Conservation (phyloP, 2,888 invertebrate genomes). For the Dasysyrphus tricinctus region DNA sequence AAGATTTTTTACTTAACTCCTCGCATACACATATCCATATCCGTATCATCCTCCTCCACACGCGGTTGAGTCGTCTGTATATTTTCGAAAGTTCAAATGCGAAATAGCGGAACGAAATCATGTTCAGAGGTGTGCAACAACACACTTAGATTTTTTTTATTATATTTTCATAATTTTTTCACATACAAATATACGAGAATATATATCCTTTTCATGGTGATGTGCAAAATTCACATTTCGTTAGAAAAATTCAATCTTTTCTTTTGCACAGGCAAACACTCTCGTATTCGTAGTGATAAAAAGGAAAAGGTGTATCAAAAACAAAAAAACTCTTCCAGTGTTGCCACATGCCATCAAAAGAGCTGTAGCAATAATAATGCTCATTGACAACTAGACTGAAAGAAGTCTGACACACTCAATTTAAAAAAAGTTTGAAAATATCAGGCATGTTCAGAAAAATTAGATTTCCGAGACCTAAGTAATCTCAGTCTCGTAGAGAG, state of each 20-base stretch:
- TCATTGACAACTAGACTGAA: too few relatives aligned
- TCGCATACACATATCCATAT: neutral
- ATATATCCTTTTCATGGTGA: conserved; percentile 21
- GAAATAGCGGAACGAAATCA: conserved; percentile 36
- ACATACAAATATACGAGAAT: neutral
- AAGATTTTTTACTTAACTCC: conserved; percentile 17
- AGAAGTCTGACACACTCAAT: too few relatives aligned
- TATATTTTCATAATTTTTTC: conserved; percentile 54
- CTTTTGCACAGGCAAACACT: neutral
- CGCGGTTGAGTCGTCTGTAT: conserved; percentile 1
- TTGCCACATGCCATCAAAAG: neutral
- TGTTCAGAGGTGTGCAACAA: conserved; percentile 55
- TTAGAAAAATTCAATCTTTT: conserved; percentile 51
- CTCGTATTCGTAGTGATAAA: neutral
- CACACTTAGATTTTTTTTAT: conserved; percentile 33
- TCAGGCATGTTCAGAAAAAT: too few relatives aligned
- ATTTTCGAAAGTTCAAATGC: conserved; percentile 30
- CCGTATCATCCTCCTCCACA: neutral
- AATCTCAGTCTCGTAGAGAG: too few relatives aligned
- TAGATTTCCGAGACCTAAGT: too few relatives aligned
- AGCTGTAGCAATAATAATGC: too few relatives aligned
- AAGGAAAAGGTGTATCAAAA: neutral
- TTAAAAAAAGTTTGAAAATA: too few relatives aligned
- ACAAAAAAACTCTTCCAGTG: too few relatives aligned
- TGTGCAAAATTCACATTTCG: conserved; percentile 51